Percentiles rank a stretch among this genome's conserved stretches.
These are phyloP conservation scores for Merluccius polli DNA, from an alignment of 2,797 vertebrate species.

Conservation along the genomic window DNA sequence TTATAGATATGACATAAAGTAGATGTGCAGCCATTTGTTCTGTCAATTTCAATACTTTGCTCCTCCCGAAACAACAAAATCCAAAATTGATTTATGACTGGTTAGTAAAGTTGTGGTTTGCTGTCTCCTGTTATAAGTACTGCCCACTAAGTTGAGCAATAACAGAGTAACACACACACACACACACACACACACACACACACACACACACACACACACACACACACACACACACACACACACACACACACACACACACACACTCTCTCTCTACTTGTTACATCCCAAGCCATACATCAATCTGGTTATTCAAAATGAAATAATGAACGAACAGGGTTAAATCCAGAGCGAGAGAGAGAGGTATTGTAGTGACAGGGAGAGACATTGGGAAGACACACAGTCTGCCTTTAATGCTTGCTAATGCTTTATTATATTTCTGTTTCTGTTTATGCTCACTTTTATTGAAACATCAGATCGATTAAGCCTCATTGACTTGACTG, in stretches of 20 bases:
- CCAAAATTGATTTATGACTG: background rate
- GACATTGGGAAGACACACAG: background rate
- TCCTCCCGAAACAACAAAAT: background rate
- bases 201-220: too few relatives aligned
- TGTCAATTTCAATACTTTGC: background rate
- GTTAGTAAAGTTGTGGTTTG: background rate
- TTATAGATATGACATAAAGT: background rate
- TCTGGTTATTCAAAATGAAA: background rate
- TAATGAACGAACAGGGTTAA: background rate
- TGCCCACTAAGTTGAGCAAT: background rate
- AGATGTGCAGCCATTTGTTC: background rate
- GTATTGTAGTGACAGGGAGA: background rate
- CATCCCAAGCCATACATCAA: background rate
- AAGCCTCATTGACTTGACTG: background rate
- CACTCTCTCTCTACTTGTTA: background rate
- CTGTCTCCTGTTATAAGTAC: background rate
- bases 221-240: constrained; percentile 6
- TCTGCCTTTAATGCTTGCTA: background rate
- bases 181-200: background rate
- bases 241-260: constrained; percentile 14
- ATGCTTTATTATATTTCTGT: background rate
- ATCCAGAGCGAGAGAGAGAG: background rate
- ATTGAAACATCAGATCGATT: background rate
- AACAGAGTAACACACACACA: background rate
- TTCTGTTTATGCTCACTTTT: background rate